phyloP scores from a whole-genome alignment of 2,888 invertebrate genomes.

The Agrochola litura region DNA sequence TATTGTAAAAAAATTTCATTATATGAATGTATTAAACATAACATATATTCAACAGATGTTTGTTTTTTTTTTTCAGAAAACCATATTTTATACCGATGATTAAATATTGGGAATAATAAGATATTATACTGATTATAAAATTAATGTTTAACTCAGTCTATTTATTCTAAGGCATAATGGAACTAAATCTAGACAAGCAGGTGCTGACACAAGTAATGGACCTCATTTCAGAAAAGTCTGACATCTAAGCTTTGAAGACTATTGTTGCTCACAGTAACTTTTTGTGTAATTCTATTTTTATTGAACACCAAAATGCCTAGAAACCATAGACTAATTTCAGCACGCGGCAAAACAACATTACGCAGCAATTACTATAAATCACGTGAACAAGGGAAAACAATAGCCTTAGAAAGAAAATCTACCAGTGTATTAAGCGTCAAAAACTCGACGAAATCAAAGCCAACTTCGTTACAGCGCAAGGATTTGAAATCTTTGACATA shows the following conservation, averaged over 20 bases:
- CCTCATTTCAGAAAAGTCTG: not conserved
- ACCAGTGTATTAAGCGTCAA: slow-evolving; percentile 37
- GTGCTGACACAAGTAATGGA: slow-evolving; percentile 14
- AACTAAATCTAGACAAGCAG: too few species aligned
- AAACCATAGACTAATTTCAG: slow-evolving; percentile 3
- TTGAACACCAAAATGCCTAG: slow-evolving; percentile 42
- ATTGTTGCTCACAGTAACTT: not conserved
- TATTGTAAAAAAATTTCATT: too few species aligned
- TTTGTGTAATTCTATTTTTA: not conserved
- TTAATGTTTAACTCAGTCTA: too few species aligned
- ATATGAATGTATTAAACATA: too few species aligned
- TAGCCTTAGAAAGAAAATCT: slow-evolving; percentile 43
- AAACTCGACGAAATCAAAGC: not conserved
- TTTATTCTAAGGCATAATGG: too few species aligned
- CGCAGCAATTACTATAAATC: slow-evolving; percentile 1
- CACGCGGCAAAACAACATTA: not conserved
- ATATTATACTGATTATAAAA: too few species aligned
- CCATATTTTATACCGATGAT: too few species aligned
- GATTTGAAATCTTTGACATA: slow-evolving; percentile 45
- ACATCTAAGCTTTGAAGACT: not conserved
- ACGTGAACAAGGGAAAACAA: not conserved
- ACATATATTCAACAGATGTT: too few species aligned
- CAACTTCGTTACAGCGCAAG: slow-evolving; percentile 11
- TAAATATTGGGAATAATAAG: too few species aligned
- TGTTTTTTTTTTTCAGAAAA: too few species aligned